A percentile compares a stretch with the other conserved stretches of the same genome.
These are phyloP conservation scores for Poeciliopsis presidionis DNA, from an alignment of 2,797 vertebrate species.

Conservation along the genomic window DNA sequence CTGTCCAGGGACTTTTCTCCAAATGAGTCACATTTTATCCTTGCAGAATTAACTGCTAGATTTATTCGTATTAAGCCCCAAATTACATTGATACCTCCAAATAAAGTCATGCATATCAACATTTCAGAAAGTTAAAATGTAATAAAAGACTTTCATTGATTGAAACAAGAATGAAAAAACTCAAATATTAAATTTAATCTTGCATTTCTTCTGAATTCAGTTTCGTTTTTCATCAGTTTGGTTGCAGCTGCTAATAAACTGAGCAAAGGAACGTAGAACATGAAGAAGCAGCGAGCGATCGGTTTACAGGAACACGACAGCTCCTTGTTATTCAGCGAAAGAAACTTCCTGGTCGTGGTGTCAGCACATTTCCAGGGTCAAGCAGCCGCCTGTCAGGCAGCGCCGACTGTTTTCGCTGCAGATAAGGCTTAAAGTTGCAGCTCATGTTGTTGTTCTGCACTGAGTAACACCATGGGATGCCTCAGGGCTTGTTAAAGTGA, in stretches of 20 bases:
- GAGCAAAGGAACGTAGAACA: slow-evolving; percentile 18
- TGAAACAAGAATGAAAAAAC: neutral
- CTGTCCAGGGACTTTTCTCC: too few relatives aligned
- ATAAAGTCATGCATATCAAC: too few relatives aligned
- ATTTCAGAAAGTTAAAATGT: neutral
- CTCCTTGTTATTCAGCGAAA: slow-evolving; percentile 17
- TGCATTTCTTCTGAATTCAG: neutral
- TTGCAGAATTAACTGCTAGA: too few relatives aligned
- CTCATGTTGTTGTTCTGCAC: neutral
- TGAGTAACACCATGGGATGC: neutral
- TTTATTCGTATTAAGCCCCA: too few relatives aligned
- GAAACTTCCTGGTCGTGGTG: slow-evolving; percentile 23
- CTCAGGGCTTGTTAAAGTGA: neutral
- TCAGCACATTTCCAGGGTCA: slow-evolving; percentile 40
- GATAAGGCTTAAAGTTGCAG: neutral
- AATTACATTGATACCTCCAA: too few relatives aligned
- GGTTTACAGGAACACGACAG: slow-evolving; percentile 23
- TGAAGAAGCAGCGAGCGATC: neutral
- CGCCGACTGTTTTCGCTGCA: neutral
- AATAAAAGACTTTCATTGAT: neutral
- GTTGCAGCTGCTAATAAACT: neutral
- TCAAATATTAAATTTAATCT: neutral
- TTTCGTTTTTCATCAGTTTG: slow-evolving; percentile 18
- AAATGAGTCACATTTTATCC: too few relatives aligned
- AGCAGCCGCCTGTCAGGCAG: neutral